phyloP scores from a whole-genome alignment of 2,888 invertebrate species.

The Andrena bicolor region DNA sequence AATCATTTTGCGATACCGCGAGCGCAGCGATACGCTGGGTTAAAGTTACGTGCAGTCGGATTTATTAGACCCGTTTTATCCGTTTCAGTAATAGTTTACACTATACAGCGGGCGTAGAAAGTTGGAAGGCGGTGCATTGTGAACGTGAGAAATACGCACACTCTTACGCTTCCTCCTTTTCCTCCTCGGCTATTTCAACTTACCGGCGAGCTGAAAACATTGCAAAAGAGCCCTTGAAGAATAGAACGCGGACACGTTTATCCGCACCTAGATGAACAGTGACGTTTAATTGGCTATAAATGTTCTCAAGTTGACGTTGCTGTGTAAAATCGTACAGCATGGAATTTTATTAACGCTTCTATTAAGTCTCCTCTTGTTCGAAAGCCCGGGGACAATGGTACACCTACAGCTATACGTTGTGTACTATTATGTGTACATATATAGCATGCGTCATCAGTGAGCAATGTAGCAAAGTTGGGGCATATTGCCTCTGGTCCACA shows the following conservation, averaged over 20 bases:
- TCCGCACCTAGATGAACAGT: not conserved
- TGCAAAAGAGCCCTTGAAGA: conserved; percentile 43
- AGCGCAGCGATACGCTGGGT: conserved; percentile 4
- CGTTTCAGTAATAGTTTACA: conserved; percentile 42
- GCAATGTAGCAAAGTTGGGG: not conserved
- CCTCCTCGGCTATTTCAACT: conserved; percentile 22
- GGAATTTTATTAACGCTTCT: not conserved
- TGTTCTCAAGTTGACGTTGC: not conserved
- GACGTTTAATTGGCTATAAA: conserved; percentile 21
- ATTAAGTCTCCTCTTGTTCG: not conserved
- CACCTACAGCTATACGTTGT: not conserved
- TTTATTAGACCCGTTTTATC: conserved; percentile 45
- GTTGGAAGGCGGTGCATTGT: conserved; percentile 48
- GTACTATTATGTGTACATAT: not conserved
- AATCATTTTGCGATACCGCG: conserved; percentile 35
- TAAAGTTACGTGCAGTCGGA: conserved; percentile 6
- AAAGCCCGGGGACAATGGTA: not conserved
- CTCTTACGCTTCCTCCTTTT: conserved; percentile 31
- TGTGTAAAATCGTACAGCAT: not conserved
- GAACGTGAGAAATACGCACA: conserved; percentile 66
- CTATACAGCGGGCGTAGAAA: conserved; percentile 48
- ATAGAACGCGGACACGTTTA: conserved; percentile 30
- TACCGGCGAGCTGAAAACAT: conserved; percentile 45
- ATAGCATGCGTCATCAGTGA: not conserved
- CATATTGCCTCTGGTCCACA: not conserved